Conservation (phyloP, 2,888 invertebrate species). For the Acrocyrtus sp. region DNA sequence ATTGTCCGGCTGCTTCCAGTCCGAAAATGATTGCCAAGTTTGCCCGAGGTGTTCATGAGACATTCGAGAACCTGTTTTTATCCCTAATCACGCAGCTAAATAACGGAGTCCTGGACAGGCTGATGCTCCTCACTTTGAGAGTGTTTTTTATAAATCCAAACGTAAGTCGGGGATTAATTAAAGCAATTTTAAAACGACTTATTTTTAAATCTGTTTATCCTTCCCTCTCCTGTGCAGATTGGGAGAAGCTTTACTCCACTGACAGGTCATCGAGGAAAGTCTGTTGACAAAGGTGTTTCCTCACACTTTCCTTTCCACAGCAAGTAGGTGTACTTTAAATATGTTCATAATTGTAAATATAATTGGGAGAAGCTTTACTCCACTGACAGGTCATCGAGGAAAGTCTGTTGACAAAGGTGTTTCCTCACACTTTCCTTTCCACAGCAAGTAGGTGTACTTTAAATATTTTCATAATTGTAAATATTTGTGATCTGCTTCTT, state of each 20-base stretch:
- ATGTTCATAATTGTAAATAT: too few species aligned
- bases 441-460: too few species aligned
- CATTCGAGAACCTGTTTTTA: conserved; percentile 45
- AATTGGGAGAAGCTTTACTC: too few species aligned
- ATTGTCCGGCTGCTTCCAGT: conserved; percentile 37
- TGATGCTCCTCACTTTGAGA: conserved; percentile 33
- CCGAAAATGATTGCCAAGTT: conserved; percentile 27
- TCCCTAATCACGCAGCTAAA: conserved; percentile 30
- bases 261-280: too few species aligned
- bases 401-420: too few species aligned
- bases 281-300: too few species aligned
- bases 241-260: not conserved
- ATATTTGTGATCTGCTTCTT: too few species aligned
- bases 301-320: too few species aligned
- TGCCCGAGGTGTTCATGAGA: conserved; percentile 24
- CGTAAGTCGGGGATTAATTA: conserved; percentile 9
- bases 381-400: too few species aligned
- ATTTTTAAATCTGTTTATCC: not conserved
- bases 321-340: too few species aligned
- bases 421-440: too few species aligned
- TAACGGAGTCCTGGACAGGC: conserved; percentile 31
- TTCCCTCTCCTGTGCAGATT: not conserved
- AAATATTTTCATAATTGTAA: too few species aligned
- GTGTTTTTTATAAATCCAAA: conserved; percentile 46
- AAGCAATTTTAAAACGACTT: not conserved